Base-by-base conservation (phyloP, 2,797 vertebrate genomes). In the Gila robusta region DNA sequence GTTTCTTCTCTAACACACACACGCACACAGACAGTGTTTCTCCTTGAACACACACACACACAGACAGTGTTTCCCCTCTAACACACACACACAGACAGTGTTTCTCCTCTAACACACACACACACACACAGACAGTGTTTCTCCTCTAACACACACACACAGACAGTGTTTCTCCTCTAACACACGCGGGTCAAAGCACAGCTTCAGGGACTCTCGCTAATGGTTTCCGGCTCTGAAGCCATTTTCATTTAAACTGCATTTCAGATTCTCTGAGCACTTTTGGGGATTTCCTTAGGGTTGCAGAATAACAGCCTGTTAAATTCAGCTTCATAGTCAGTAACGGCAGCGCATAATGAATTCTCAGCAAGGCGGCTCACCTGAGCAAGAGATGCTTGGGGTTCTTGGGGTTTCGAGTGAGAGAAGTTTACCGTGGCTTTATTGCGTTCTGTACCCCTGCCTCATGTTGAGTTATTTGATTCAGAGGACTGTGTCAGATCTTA, bases 191-290 rank as follows among this genome's bases (percentile, higher is more conserved):
- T 90, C 91, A 79, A 91, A 88, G 56, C 83, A 19, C 88, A 88
- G 90, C 86, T 74, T 91, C 89, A 76, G 88, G 85, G 86, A 90
- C 87, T 84, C 83, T 11, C 62, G 6, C 89, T 93, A 93, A 92
- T 91, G 92, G 90, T 90, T 88, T 92, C 79, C 74, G 82, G 84
- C 82, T 76, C 89, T 90, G 56, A 59, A 88, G 91, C 94, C 90
- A 92, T 90, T 89, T 86, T 82, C 54, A 62, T 81, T 82, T 87
- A 73, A 89, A 80, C 64, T 52, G 70, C 82, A 84, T 86, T 66
- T 70, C 66, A 47, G 47, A 77, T 81, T 74, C 32, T 14, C 66
- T 82, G 35, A 85, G 73, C 67, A 19, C 47, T 89, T 81, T 87
- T 28, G 14, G 26, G n/a, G 56, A 37, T 41, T 69, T 85, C 74